Evolutionary conservation across 2,113 vertebrate species (phyloP).

Genomic region (Butastur rufipennis): DNA sequence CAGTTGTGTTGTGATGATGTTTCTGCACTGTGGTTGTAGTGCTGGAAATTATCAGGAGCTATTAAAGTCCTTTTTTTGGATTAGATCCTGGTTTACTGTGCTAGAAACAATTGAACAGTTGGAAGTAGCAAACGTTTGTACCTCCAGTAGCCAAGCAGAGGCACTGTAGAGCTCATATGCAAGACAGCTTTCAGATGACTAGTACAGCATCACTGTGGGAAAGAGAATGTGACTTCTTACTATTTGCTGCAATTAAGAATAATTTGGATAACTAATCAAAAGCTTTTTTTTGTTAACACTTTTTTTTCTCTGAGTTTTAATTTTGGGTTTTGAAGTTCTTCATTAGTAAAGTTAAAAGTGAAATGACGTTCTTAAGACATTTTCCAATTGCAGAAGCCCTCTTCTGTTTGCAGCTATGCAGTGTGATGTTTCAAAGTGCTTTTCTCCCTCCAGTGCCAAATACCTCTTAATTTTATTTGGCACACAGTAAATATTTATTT

Average conservation of each 20-base stretch:
- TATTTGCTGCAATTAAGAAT: not conserved
- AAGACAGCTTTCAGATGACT: not conserved
- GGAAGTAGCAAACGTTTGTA: not conserved
- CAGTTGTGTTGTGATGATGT: not conserved
- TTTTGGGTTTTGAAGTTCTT: not conserved
- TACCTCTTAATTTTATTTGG: slow-evolving; percentile 67
- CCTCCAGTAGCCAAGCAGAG: not conserved
- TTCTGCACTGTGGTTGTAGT: not conserved
- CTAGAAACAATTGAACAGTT: not conserved
- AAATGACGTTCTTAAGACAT: not conserved
- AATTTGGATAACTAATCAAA: not conserved
- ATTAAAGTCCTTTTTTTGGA: not conserved
- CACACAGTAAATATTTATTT: slow-evolving; percentile 68
- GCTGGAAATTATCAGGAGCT: not conserved
- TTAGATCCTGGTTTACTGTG: not conserved
- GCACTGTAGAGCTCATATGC: rapidly evolving
- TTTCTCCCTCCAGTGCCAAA: slow-evolving; percentile 41
- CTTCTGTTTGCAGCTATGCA: not conserved
- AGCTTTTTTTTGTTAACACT: not conserved
- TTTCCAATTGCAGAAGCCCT: not conserved
- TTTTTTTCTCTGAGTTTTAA: not conserved
- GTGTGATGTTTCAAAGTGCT: not conserved
- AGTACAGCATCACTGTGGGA: not conserved
- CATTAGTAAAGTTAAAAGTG: not conserved
- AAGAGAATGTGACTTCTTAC: not conserved